phyloP scores from a whole-genome alignment of 2,888 invertebrate species.

The Nephrotoma flavescens region DNA sequence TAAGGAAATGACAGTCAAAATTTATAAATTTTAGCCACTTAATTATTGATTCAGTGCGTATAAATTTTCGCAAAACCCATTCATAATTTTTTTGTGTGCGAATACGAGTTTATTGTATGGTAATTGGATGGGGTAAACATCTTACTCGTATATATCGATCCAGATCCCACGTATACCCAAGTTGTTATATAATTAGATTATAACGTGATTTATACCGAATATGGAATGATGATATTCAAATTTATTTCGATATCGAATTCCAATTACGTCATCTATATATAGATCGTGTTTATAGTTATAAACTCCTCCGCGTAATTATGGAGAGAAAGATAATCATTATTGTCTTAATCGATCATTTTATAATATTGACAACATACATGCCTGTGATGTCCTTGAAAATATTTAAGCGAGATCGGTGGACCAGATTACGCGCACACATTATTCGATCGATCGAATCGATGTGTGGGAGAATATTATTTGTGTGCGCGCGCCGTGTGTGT shows the following conservation, averaged over 20 bases:
- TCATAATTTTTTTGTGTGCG: neutral
- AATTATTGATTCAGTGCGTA: neutral
- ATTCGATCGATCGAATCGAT: neutral
- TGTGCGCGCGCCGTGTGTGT: neutral
- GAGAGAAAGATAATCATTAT: neutral
- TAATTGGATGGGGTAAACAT: neutral
- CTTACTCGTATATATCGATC: neutral
- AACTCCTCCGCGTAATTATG: neutral
- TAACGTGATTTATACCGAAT: neutral
- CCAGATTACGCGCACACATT: neutral
- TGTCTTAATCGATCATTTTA: neutral
- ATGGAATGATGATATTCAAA: neutral
- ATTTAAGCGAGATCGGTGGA: neutral
- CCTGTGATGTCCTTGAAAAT: neutral
- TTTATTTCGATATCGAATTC: neutral
- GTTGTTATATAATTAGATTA: neutral
- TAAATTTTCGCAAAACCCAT: neutral
- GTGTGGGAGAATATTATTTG: neutral
- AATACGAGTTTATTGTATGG: neutral
- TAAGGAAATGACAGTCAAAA: neutral
- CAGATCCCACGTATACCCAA: neutral
- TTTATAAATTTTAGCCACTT: neutral
- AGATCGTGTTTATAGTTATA: neutral
- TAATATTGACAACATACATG: neutral
- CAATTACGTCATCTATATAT: neutral